Conservation (phyloP, 2,797 vertebrate species). For the Octomys mimax region DNA sequence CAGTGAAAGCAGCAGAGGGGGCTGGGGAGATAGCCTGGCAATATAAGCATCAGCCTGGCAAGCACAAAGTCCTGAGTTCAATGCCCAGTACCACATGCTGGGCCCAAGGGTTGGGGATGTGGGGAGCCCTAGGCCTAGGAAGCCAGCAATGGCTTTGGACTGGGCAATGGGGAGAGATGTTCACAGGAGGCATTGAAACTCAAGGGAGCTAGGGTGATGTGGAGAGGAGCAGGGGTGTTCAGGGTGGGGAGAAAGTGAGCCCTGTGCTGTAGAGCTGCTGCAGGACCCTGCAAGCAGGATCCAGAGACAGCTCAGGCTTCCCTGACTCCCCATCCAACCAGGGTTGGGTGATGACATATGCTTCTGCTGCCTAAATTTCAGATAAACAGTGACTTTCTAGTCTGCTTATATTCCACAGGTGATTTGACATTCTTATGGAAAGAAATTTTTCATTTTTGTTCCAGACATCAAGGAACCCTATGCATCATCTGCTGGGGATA, state of each 20-base stretch:
- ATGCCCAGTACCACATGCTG: too few relatives aligned
- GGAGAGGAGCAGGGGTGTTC: too few relatives aligned
- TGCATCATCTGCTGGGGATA: not conserved
- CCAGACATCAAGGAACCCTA: not conserved
- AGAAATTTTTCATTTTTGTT: not conserved
- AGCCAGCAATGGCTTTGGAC: not conserved
- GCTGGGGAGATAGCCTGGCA: too few relatives aligned
- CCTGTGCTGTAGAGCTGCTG: not conserved
- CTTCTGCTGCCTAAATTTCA: not conserved
- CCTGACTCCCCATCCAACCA: rapidly evolving
- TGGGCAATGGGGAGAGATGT: too few relatives aligned
- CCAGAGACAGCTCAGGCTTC: not conserved
- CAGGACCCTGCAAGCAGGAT: not conserved
- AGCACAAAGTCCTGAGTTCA: too few relatives aligned
- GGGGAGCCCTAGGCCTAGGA: too few relatives aligned
- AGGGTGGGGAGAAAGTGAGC: too few relatives aligned
- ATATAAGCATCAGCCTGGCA: too few relatives aligned
- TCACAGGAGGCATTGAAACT: too few relatives aligned
- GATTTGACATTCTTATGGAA: not conserved
- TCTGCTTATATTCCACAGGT: too few relatives aligned
- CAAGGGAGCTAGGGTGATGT: not conserved
- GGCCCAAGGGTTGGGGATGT: too few relatives aligned
- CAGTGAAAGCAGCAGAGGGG: not conserved
- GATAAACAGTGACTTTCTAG: not conserved
- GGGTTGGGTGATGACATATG: rapidly evolving